These are phyloP conservation scores for Tenualosa ilisha DNA, from an alignment of 2,797 vertebrate genomes.

Conservation along the genomic window DNA sequence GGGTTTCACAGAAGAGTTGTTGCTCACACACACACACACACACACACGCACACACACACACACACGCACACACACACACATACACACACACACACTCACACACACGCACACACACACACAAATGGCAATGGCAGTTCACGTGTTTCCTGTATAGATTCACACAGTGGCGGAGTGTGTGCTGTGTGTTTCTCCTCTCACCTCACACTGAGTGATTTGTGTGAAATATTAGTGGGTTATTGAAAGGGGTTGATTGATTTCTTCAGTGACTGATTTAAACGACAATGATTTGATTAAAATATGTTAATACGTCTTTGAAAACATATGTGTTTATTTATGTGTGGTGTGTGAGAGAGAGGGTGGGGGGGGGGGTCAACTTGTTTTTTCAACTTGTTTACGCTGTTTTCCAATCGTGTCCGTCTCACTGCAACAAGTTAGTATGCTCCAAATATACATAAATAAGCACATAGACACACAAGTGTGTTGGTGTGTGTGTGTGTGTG, in stretches of 20 bases:
- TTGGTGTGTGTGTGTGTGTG: neutral
- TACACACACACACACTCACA: too few relatives aligned
- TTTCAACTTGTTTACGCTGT: too few relatives aligned
- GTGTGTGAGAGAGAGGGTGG: neutral
- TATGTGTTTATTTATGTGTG: neutral
- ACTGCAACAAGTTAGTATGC: neutral
- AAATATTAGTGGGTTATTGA: neutral
- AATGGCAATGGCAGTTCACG: neutral
- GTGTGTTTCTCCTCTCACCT: too few relatives aligned
- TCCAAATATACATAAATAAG: too few relatives aligned
- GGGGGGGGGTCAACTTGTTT: too few relatives aligned
- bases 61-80: too few relatives aligned
- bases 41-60: too few relatives aligned
- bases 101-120: neutral
- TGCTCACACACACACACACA: neutral
- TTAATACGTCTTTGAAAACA: neutral
- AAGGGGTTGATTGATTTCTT: neutral
- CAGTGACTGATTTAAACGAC: too few relatives aligned
- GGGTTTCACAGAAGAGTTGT: neutral
- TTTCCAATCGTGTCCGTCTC: neutral
- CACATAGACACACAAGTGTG: neutral
- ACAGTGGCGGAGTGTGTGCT: neutral
- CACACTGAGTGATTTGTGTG: neutral
- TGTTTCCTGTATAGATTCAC: neutral
- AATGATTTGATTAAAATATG: neutral